These are phyloP conservation scores for Drosophila diplacantha DNA, from an alignment of 2,888 invertebrate species.

Conservation along the genomic window DNA sequence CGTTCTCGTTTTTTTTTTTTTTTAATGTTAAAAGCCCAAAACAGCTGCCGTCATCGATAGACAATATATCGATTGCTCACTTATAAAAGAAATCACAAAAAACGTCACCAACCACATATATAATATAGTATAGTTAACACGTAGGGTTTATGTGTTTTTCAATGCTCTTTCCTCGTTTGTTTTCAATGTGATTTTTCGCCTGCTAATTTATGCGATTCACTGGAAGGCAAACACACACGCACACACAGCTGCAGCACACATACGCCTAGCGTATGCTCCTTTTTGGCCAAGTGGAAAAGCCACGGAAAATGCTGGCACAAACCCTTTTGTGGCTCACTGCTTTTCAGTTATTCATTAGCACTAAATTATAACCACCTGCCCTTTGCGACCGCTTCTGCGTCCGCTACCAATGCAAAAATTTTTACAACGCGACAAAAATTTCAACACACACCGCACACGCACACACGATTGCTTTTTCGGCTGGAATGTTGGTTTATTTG, in stretches of 20 bases:
- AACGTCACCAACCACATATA: conserved; percentile 21
- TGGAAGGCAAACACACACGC: conserved; percentile 49
- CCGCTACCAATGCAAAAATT: conserved; percentile 56
- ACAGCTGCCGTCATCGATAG: conserved; percentile 69
- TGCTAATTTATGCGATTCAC: conserved; percentile 49
- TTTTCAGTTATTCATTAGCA: conserved; percentile 31
- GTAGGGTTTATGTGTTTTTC: conserved; percentile 17
- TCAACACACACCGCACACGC: conserved; percentile 33
- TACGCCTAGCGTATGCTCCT: conserved; percentile 55
- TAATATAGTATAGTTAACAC: conserved; percentile 11
- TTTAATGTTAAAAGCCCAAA: conserved; percentile 44
- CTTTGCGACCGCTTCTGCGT: conserved; percentile 19
- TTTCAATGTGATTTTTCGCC: conserved; percentile 27
- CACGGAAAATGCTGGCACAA: conserved; percentile 27
- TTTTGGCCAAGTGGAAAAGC: conserved; percentile 50
- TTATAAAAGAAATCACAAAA: conserved; percentile 28
- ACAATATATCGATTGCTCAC: conserved; percentile 42
- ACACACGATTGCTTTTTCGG: conserved; percentile 17
- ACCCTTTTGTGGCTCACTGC: conserved; percentile 11
- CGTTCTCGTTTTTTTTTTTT: background rate
- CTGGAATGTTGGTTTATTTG: conserved; percentile 27
- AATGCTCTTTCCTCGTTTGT: conserved; percentile 18
- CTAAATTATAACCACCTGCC: conserved; percentile 52
- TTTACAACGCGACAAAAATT: conserved; percentile 68
- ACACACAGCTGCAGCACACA: conserved; percentile 13